phyloP scores from a whole-genome alignment of 2,797 vertebrate genomes.

The Sebastes cheni region DNA sequence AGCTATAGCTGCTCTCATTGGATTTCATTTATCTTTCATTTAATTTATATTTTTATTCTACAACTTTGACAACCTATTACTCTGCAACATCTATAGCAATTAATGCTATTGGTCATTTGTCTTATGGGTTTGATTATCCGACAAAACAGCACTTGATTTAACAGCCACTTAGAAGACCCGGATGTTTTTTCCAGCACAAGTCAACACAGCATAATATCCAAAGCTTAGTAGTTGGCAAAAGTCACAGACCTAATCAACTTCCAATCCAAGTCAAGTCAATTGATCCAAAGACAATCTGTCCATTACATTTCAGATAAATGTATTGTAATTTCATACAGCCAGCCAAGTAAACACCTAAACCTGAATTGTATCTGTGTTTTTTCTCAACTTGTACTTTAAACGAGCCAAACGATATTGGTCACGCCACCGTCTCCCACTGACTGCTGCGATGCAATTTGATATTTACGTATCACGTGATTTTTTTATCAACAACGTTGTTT shows the following conservation, averaged over 20 bases:
- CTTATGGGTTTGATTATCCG: slow-evolving; percentile 11
- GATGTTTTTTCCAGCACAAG: neutral
- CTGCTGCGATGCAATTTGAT: too few relatives aligned
- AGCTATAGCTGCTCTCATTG: neutral
- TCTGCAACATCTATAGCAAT: neutral
- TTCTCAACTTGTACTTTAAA: too few relatives aligned
- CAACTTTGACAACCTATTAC: neutral
- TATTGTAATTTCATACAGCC: neutral
- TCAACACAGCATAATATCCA: neutral
- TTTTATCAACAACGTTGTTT: too few relatives aligned
- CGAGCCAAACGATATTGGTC: too few relatives aligned
- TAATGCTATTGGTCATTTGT: neutral
- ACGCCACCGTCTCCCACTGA: too few relatives aligned
- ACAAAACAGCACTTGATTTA: neutral
- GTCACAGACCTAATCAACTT: neutral
- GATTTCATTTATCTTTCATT: neutral
- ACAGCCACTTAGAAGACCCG: neutral
- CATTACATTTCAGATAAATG: neutral
- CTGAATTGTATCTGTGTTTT: too few relatives aligned
- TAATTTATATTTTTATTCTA: accelerated
- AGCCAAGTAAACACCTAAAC: neutral
- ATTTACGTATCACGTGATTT: too few relatives aligned
- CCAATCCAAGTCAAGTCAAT: neutral
- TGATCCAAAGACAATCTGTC: neutral
- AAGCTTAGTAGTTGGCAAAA: neutral